Conservation (phyloP, 2,797 vertebrate genomes). For the Phrynocephalus forsythii region DNA sequence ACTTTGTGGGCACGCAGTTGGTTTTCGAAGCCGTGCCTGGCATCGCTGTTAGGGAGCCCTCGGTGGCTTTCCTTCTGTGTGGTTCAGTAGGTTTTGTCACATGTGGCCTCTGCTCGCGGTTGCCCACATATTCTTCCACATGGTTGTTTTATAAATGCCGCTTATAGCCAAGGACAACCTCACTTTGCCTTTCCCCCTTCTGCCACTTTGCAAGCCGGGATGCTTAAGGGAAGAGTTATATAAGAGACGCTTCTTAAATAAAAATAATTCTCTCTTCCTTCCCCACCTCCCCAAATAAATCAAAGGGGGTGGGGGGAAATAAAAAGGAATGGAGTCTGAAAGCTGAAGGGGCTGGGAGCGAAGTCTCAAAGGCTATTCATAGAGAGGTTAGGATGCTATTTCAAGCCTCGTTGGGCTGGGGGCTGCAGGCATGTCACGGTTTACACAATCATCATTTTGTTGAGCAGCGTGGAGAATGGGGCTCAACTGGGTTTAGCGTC, state of each 20-base stretch:
- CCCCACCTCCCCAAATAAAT: neutral
- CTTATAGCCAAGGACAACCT: constrained; percentile 28
- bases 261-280: neutral
- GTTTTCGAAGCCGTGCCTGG: constrained; percentile 6
- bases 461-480: constrained; percentile 14
- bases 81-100: constrained; percentile 4
- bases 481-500: constrained; percentile 8
- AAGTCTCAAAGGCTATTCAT: constrained; percentile 29
- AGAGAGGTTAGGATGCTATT: constrained; percentile 53
- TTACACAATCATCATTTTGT: constrained; percentile 59
- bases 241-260: constrained; percentile 14
- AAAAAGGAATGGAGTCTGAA: constrained; percentile 31
- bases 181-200: neutral
- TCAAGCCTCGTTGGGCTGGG: constrained; percentile 49
- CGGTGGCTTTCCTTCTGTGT: constrained; percentile 53
- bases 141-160: neutral
- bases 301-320: neutral
- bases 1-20: constrained; percentile 45
- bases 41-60: constrained; percentile 5
- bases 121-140: constrained; percentile 27
- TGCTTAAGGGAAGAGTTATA: constrained; percentile 34
- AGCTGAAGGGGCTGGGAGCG: constrained; percentile 50
- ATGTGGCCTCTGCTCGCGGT: constrained; percentile 42
- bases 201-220: neutral
- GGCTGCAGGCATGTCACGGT: neutral